phyloP scores from a whole-genome alignment of 2,113 vertebrate genomes.

The Cryptomyrus ogoouensis region DNA sequence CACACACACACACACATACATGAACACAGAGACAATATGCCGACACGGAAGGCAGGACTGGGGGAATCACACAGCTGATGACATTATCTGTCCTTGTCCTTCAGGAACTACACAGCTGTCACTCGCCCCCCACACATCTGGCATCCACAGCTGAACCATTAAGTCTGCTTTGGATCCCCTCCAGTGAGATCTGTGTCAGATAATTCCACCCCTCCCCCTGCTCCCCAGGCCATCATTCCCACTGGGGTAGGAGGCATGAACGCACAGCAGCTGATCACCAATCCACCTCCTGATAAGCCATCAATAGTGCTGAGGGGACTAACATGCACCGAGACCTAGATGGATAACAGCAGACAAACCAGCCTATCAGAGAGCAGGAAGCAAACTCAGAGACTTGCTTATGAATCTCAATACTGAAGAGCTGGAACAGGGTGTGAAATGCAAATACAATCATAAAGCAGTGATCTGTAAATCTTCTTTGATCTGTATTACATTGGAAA shows the following conservation, averaged over 20 bases:
- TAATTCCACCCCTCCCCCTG: neutral
- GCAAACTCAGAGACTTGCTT: neutral
- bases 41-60: neutral
- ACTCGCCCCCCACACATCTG: neutral
- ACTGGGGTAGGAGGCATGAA: neutral
- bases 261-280: neutral
- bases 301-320: neutral
- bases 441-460: neutral
- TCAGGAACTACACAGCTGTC: neutral
- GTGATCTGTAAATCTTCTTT: neutral
- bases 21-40: neutral
- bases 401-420: neutral
- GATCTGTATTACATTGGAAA: neutral
- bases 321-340: neutral
- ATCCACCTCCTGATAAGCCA: neutral
- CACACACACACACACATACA: neutral
- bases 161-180: neutral
- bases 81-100: constrained; percentile 13
- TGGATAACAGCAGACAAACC: neutral
- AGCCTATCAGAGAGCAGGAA: neutral
- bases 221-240: too few species aligned
- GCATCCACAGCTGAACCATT: neutral
- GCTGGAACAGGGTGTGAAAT: neutral
- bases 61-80: neutral
- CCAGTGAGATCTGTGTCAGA: neutral